These are phyloP conservation scores for Nothocercus nigrocapillus DNA, from an alignment of 2,113 vertebrate genomes.

Conservation along the genomic window DNA sequence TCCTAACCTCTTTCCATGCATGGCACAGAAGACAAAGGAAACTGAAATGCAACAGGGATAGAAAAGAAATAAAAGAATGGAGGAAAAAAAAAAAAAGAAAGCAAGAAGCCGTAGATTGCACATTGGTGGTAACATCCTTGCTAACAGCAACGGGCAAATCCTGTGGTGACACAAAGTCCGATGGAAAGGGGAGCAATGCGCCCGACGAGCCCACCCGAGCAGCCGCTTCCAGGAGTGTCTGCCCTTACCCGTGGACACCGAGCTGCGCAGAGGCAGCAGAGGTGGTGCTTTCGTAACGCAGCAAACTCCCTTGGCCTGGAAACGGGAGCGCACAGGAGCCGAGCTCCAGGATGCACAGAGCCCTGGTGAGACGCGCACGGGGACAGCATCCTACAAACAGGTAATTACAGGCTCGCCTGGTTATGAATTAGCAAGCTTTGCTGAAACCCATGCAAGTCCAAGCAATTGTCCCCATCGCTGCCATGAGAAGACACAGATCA, in stretches of 20 bases:
- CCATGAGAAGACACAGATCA: neutral
- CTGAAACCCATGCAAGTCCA: neutral
- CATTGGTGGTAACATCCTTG: neutral
- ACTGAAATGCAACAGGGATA: conserved; percentile 50
- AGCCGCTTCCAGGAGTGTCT: conserved; percentile 61
- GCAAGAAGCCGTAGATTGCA: conserved; percentile 33
- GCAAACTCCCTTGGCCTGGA: conserved; percentile 16
- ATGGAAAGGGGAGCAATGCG: neutral
- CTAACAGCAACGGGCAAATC: conserved; percentile 1
- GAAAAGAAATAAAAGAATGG: conserved; percentile 28
- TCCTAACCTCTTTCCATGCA: conserved; percentile 22
- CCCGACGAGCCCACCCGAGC: conserved; percentile 24
- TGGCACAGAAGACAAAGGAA: conserved; percentile 51
- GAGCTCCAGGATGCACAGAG: neutral
- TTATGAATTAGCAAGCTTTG: neutral
- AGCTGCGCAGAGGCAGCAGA: neutral
- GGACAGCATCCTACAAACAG: neutral
- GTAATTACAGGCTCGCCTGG: neutral
- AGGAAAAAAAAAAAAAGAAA: too few species aligned
- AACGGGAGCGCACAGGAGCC: neutral
- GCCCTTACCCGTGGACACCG: conserved; percentile 14
- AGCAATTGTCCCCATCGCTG: neutral
- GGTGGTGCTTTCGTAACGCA: neutral
- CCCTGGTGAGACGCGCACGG: neutral
- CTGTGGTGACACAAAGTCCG: neutral